Percentiles rank a stretch among this genome's conserved stretches.
Conservation (phyloP, 2,797 vertebrate species). For the Rhinella marina region DNA sequence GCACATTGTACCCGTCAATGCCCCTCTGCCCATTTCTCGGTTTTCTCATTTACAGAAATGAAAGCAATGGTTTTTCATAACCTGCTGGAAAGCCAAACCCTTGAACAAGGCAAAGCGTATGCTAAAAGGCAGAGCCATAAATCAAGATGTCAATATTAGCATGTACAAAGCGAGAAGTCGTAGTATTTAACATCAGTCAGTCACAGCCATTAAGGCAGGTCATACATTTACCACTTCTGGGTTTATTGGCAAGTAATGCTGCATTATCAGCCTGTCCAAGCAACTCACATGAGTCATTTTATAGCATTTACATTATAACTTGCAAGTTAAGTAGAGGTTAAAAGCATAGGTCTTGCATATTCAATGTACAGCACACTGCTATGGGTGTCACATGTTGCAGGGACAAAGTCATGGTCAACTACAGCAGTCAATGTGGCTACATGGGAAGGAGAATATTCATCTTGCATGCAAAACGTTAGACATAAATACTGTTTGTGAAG, state of each 20-base stretch:
- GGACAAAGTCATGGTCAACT: too few relatives aligned
- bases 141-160: conserved; percentile 29
- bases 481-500: too few relatives aligned
- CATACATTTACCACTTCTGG: background rate
- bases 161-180: background rate
- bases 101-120: background rate
- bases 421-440: too few relatives aligned
- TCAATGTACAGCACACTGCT: too few relatives aligned
- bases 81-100: background rate
- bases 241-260: background rate
- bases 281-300: background rate
- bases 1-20: background rate
- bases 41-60: background rate
- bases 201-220: background rate
- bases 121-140: background rate
- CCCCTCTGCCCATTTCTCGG: background rate
- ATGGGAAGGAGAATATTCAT: too few relatives aligned
- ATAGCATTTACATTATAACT: background rate
- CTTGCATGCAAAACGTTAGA: too few relatives aligned
- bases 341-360: background rate
- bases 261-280: background rate
- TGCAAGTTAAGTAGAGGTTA: background rate
- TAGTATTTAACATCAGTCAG: conserved; percentile 1
- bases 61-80: background rate
- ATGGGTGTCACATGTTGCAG: too few relatives aligned